Evolutionary conservation across 2,888 invertebrate species (phyloP).

Genomic region (Lepidochitona cinerea): DNA sequence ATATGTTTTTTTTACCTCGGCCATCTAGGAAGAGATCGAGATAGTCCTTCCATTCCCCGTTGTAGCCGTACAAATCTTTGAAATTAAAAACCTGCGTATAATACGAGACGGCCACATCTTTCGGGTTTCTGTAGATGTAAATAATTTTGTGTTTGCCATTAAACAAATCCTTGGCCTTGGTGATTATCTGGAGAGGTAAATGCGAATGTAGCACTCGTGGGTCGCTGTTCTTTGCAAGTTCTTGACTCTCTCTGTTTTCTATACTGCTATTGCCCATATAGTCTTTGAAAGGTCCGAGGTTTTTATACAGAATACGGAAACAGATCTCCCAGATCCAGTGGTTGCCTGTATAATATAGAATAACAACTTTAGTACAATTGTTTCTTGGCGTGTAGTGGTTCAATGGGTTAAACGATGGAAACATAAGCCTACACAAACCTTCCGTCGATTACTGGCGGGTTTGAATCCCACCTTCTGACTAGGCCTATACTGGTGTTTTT

Average conservation of each 20-base stretch:
- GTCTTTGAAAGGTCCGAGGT: not conserved
- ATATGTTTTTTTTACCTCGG: too few species aligned
- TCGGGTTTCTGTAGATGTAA: slow-evolving; percentile 28
- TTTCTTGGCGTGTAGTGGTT: too few species aligned
- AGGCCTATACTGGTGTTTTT: too few species aligned
- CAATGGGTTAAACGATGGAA: too few species aligned
- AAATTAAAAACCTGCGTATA: slow-evolving; percentile 15
- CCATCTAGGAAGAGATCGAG: slow-evolving; percentile 11
- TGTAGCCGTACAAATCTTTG: not conserved
- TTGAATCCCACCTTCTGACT: too few species aligned
- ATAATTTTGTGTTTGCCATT: slow-evolving; percentile 21
- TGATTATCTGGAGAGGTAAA: slow-evolving; percentile 27
- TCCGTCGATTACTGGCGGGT: too few species aligned
- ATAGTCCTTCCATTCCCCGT: slow-evolving; percentile 5
- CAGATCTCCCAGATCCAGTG: not conserved
- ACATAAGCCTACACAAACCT: too few species aligned
- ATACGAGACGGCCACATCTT: slow-evolving; percentile 31
- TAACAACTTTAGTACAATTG: too few species aligned
- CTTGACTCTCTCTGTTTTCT: slow-evolving; percentile 14
- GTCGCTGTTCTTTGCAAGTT: slow-evolving; percentile 19
- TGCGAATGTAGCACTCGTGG: slow-evolving; percentile 39
- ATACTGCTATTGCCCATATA: slow-evolving; percentile 24
- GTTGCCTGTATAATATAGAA: too few species aligned
- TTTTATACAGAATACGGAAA: not conserved
- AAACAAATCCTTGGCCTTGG: slow-evolving; percentile 11